Evolutionary conservation across 2,888 invertebrate genomes (phyloP).

Genomic region (Dolichomitus sp.): DNA sequence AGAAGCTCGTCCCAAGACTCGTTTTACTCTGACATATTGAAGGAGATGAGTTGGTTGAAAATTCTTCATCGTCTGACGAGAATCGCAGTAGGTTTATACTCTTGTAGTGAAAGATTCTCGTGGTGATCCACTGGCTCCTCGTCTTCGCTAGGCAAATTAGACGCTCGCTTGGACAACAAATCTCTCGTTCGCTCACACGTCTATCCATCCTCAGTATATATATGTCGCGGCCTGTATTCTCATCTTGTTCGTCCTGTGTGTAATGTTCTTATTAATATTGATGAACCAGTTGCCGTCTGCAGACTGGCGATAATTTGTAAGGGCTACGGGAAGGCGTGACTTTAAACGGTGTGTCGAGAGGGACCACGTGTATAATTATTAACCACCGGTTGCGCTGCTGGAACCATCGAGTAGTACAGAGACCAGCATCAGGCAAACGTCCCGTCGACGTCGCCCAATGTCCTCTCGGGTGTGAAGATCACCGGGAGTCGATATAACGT

Average conservation of each 20-base stretch:
- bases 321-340: constrained; percentile 67
- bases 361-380: constrained; percentile 68
- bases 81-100: background rate
- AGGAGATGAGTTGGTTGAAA: constrained; percentile 28
- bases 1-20: constrained; percentile 28
- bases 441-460: constrained; percentile 56
- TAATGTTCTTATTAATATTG: constrained; percentile 78
- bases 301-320: constrained; percentile 74
- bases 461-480: constrained; percentile 63
- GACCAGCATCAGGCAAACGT: constrained; percentile 53
- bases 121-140: constrained; percentile 7
- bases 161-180: constrained; percentile 32
- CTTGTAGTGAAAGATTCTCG: constrained; percentile 28
- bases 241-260: constrained; percentile 47
- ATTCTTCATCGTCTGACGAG: constrained; percentile 7
- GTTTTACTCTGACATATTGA: constrained; percentile 35
- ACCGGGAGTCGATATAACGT: constrained; percentile 45
- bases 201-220: constrained; percentile 28
- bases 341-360: constrained; percentile 62
- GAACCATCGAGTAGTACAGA: constrained; percentile 51
- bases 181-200: constrained; percentile 27
- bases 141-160: constrained; percentile 40
- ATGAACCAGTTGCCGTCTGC: constrained; percentile 71
- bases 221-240: constrained; percentile 38
- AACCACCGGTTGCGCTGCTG: constrained; percentile 67